These are phyloP conservation scores for Holacanthella duospinosa DNA, from an alignment of 2,888 invertebrate genomes.

Conservation along the genomic window DNA sequence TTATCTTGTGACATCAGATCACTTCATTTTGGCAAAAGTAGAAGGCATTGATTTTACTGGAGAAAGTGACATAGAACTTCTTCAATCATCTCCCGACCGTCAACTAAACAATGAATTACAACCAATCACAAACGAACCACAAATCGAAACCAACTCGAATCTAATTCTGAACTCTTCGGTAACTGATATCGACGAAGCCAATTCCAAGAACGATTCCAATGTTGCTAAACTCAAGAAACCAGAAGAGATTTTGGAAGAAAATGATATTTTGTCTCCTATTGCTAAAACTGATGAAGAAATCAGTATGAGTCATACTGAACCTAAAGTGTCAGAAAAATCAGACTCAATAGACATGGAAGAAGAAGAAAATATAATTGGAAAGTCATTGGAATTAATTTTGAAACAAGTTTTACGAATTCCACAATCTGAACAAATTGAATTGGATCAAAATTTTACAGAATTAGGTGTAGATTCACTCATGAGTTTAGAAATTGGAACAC, in stretches of 20 bases:
- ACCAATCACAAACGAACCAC: too few species aligned
- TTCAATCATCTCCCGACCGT: too few species aligned
- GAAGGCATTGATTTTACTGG: not conserved
- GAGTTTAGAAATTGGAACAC: slow-evolving; percentile 22
- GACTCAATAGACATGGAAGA: too few species aligned
- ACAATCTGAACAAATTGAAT: slow-evolving; percentile 17
- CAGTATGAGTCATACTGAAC: too few species aligned
- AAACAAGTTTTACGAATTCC: not conserved
- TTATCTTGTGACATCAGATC: not conserved
- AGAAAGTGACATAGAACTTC: too few species aligned
- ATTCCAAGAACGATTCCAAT: not conserved
- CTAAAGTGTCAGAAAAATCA: too few species aligned
- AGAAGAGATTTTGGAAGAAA: too few species aligned
- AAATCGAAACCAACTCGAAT: too few species aligned
- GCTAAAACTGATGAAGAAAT: not conserved
- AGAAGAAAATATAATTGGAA: slow-evolving; percentile 3
- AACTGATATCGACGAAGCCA: not conserved
- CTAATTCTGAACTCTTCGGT: too few species aligned
- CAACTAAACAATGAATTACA: too few species aligned
- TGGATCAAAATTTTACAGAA: slow-evolving; percentile 24
- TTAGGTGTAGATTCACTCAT: slow-evolving; percentile 27
- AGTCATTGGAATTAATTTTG: not conserved
- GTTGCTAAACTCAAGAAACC: not conserved
- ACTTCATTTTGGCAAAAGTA: not conserved
- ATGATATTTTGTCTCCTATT: too few species aligned